A percentile compares a stretch with the other conserved stretches of the same genome.
phyloP scores from a whole-genome alignment of 2,797 vertebrate genomes.

The Tinamus major region DNA sequence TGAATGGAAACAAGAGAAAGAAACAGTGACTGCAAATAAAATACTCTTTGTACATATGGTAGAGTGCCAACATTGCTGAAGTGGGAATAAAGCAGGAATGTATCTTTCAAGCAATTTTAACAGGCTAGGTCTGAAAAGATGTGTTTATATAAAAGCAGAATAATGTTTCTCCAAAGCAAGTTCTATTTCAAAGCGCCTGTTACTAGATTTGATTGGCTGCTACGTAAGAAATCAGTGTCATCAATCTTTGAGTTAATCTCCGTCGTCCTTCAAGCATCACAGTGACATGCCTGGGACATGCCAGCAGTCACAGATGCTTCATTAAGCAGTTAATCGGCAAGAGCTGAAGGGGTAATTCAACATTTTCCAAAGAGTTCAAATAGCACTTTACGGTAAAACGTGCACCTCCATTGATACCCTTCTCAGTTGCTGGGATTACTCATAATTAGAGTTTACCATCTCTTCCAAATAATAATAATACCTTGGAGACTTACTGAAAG shows the following conservation, averaged over 20 bases:
- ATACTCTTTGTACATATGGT: not conserved
- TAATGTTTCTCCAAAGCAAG: not conserved
- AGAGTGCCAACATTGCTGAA: not conserved
- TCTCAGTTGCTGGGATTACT: conserved; percentile 17
- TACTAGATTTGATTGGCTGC: conserved; percentile 13
- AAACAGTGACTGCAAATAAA: not conserved
- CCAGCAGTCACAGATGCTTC: conserved; percentile 38
- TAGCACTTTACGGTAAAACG: not conserved
- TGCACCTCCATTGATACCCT: not conserved
- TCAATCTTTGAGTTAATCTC: conserved; percentile 47
- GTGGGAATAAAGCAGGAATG: not conserved
- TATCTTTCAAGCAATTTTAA: not conserved
- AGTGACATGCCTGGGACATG: conserved; percentile 40
- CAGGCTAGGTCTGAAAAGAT: not conserved
- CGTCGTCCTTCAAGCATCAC: conserved; percentile 42
- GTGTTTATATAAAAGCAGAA: not conserved
- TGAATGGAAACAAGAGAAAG: not conserved
- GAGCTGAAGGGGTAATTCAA: conserved; percentile 35
- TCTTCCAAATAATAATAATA: conserved; percentile 8
- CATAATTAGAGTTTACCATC: not conserved
- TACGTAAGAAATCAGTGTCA: not conserved
- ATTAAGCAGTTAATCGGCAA: conserved; percentile 41
- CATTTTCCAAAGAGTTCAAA: conserved; percentile 56
- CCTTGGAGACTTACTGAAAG: not conserved
- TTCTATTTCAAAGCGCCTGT: not conserved